A percentile compares a stretch with the other conserved stretches of the same genome.
Evolutionary conservation across 2,113 vertebrate genomes (phyloP).

Genomic region (Sminthopsis crassicaudata): DNA sequence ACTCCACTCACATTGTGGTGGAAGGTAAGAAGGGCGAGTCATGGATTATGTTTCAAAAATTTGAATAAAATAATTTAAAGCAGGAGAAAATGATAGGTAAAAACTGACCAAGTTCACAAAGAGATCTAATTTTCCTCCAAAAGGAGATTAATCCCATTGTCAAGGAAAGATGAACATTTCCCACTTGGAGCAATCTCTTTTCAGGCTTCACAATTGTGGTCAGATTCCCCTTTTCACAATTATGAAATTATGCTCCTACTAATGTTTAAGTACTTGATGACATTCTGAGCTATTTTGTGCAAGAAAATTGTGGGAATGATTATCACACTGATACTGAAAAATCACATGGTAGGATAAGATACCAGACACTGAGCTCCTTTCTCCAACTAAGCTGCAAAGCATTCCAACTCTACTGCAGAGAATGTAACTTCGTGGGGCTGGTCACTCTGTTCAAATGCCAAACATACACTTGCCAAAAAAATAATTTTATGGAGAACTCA

Average conservation of each 20-base stretch:
- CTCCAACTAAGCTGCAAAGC: too few species aligned
- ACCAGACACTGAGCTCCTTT: too few species aligned
- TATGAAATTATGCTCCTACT: fast-evolving
- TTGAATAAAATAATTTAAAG: background rate
- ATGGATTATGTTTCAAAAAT: background rate
- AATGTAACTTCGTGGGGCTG: too few species aligned
- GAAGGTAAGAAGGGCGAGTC: fast-evolving
- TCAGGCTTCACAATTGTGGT: background rate
- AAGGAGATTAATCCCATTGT: too few species aligned
- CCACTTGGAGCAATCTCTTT: too few species aligned
- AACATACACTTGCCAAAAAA: too few species aligned
- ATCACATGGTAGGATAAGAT: too few species aligned
- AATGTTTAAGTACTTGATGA: fast-evolving
- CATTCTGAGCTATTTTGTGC: fast-evolving
- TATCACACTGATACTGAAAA: too few species aligned
- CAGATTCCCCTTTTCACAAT: background rate
- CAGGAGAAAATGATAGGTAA: background rate
- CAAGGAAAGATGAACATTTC: too few species aligned
- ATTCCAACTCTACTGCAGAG: too few species aligned
- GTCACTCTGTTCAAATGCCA: too few species aligned
- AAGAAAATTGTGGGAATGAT: fast-evolving
- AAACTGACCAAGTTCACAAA: background rate
- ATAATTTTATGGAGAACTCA: too few species aligned
- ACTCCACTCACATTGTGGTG: background rate
- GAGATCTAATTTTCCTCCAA: background rate